Base-by-base conservation (phyloP, 2,888 invertebrate genomes). In the Globia sparganii region DNA sequence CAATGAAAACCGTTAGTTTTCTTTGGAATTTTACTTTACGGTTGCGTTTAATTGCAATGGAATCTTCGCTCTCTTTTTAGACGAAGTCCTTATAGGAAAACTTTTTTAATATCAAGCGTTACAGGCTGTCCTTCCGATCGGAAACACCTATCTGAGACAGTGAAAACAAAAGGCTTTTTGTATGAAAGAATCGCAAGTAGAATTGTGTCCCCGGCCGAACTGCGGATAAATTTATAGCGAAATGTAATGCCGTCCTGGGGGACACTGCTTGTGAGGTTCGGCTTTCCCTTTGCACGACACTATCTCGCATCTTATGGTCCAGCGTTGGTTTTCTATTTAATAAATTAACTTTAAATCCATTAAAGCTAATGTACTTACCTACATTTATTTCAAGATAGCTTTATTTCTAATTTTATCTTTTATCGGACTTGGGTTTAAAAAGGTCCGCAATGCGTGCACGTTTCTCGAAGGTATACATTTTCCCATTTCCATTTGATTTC, bases 41-140 rank as follows among this genome's bases (percentile, higher is more conserved):
- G 89, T 89, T 90, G 86, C 86, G 89, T 92, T 91, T 94, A 92
- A 93, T 94, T 94, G 92, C 91, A 92, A 90, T 91, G 89, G 90
- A 93, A 92, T 92, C 90, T 84, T 92, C 88, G 89, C 88, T 89
- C 90, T 87, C 86, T 90, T 91, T 90, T 88, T 86, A 87, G 86
- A 87, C 89, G 86, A 85, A 90, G 90, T 92, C 88, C 91, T 93
- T 93, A 94, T 91, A 91, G 91, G 92, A 93, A 95, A 96, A 96
- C 94, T 95, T 96, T 96, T 96, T 96, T 96, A 96, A 96, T 96
- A 95, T 95, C 94, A 92, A 93, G 91, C 92, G 92, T 94, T 93
- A 93, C 92, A 91, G 92, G 86, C 92, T 92, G 94, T 94, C 93
- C 93, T 91, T 94, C 91, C 93, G 92, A 95, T 94, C 92, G 92